A percentile compares a stretch with the other conserved stretches of the same genome.
Conservation (phyloP, 2,797 vertebrate genomes). For the Cynopterus sphinx region DNA sequence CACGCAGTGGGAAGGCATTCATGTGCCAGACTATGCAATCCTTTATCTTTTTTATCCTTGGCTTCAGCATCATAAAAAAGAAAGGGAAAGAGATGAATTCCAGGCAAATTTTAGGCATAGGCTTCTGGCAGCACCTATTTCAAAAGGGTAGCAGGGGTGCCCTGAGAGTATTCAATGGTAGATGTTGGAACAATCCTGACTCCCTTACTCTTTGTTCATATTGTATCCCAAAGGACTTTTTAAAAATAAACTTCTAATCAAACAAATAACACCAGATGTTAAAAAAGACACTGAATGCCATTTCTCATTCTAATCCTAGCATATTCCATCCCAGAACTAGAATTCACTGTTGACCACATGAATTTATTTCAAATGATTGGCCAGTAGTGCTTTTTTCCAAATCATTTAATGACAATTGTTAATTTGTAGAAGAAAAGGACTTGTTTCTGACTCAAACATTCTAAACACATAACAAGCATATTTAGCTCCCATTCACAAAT, state of each 20-base stretch:
- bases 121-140: not conserved
- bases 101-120: conserved; percentile 22
- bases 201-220: not conserved
- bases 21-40: conserved; percentile 32
- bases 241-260: not conserved
- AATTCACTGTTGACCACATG: not conserved
- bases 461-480: not conserved
- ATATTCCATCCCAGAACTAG: not conserved
- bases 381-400: not conserved
- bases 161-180: not conserved
- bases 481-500: not conserved
- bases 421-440: conserved; percentile 13
- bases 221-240: not conserved
- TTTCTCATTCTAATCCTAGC: not conserved
- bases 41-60: conserved; percentile 70
- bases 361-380: not conserved
- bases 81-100: conserved; percentile 41
- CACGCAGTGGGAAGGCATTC: conserved; percentile 66
- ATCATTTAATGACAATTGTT: not conserved
- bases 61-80: conserved; percentile 57
- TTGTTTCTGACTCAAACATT: not conserved
- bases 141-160: not conserved
- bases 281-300: not conserved
- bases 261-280: not conserved
- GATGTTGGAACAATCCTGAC: not conserved